Conservation (phyloP, 2,888 invertebrate genomes). For the Clusia tigrina region DNA sequence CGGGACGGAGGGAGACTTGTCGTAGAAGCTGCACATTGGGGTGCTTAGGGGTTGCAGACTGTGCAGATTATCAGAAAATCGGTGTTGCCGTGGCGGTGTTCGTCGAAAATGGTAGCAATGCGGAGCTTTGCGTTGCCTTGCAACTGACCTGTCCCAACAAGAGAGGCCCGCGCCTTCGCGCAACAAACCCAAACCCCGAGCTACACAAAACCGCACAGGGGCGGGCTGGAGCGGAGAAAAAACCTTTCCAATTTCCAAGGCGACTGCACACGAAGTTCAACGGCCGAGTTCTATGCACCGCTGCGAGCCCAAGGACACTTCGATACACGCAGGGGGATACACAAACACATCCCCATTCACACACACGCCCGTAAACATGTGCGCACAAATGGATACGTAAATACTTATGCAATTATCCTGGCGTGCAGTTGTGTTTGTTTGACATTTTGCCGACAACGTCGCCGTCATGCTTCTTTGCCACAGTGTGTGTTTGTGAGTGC, state of each 20-base stretch:
- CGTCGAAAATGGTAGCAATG: neutral
- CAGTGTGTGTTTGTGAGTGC: neutral
- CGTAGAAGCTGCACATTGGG: neutral
- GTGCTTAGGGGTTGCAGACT: neutral
- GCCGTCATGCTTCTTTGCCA: neutral
- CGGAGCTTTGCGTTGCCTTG: neutral
- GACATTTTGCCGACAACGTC: neutral
- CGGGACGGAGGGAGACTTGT: neutral
- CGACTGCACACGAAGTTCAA: slow-evolving; percentile 44
- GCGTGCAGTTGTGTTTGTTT: neutral
- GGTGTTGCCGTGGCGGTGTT: neutral
- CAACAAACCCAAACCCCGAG: slow-evolving; percentile 7
- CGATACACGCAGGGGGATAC: no score
- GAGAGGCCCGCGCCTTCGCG: neutral
- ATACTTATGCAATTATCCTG: slow-evolving; percentile 19
- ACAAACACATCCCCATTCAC: neutral
- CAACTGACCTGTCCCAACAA: slow-evolving; percentile 27
- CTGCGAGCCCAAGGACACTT: slow-evolving; percentile 52
- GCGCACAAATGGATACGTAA: neutral
- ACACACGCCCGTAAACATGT: slow-evolving; percentile 11
- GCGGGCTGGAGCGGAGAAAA: slow-evolving; percentile 16
- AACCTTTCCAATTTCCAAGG: slow-evolving; percentile 37
- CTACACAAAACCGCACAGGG: neutral
- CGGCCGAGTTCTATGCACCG: slow-evolving; percentile 45
- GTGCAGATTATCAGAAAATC: slow-evolving; percentile 2